A percentile compares a stretch with the other conserved stretches of the same genome.
Conservation (phyloP, 2,113 vertebrate species). For the Chloebia gouldiae region DNA sequence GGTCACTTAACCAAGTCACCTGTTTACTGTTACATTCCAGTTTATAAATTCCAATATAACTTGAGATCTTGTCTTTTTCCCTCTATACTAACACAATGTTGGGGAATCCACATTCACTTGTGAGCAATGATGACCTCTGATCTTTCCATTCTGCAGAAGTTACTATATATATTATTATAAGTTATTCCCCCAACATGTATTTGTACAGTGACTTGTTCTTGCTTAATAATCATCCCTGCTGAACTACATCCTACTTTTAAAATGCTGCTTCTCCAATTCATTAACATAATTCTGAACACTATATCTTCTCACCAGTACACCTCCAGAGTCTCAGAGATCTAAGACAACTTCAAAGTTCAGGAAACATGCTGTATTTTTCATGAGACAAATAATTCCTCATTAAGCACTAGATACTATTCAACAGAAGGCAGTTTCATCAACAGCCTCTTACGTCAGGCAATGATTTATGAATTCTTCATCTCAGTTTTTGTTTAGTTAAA, state of each 20-base stretch:
- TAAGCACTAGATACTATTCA: not conserved
- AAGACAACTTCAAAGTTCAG: not conserved
- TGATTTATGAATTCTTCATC: not conserved
- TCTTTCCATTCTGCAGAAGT: not conserved
- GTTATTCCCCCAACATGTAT: not conserved
- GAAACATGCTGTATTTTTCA: not conserved
- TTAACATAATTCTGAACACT: not conserved
- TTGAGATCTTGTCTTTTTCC: not conserved
- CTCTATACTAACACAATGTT: not conserved
- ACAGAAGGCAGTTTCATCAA: not conserved
- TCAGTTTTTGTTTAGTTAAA: not conserved
- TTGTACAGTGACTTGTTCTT: not conserved
- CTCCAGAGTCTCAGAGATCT: not conserved
- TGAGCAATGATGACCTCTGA: fast-evolving
- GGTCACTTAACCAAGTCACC: not conserved
- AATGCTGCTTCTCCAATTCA: not conserved
- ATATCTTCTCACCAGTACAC: not conserved
- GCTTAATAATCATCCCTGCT: not conserved
- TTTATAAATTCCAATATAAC: not conserved
- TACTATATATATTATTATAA: not conserved
- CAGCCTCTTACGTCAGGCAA: not conserved
- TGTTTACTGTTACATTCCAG: not conserved
- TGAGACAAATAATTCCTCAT: not conserved
- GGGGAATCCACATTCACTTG: not conserved
- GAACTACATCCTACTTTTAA: not conserved